phyloP scores from a whole-genome alignment of 2,888 invertebrate species.

The Caenorhabditis angaria region DNA sequence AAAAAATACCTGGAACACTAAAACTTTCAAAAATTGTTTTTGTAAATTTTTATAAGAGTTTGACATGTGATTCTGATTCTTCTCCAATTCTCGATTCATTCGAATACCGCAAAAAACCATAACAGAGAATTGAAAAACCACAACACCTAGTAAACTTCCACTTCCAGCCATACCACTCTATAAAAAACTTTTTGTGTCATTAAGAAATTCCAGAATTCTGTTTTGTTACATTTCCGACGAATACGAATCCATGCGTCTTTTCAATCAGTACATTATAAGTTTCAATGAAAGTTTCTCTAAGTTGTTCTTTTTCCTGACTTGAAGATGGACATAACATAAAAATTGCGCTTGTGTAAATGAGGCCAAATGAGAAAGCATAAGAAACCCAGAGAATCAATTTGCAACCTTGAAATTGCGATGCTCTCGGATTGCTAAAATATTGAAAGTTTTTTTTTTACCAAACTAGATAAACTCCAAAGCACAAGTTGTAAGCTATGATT shows the following conservation, averaged over 20 bases:
- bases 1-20: neutral
- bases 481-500: too few species aligned
- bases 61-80: neutral
- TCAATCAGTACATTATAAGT: neutral
- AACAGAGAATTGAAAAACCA: neutral
- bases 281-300: neutral
- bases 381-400: neutral
- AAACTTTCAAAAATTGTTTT: neutral
- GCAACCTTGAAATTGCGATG: neutral
- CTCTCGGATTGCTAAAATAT: neutral
- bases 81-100: neutral
- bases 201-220: neutral
- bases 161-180: neutral
- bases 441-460: too few species aligned
- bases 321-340: neutral
- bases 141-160: neutral
- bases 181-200: too few species aligned
- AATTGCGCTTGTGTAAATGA: neutral
- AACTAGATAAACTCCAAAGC: too few species aligned
- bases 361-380: neutral
- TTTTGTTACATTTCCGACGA: neutral
- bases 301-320: neutral
- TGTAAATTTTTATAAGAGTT: neutral
- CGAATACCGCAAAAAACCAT: neutral
- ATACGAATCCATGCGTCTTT: neutral